A percentile compares a stretch with the other conserved stretches of the same genome.
phyloP scores from a whole-genome alignment of 2,797 vertebrate genomes.

The Mallotus villosus region DNA sequence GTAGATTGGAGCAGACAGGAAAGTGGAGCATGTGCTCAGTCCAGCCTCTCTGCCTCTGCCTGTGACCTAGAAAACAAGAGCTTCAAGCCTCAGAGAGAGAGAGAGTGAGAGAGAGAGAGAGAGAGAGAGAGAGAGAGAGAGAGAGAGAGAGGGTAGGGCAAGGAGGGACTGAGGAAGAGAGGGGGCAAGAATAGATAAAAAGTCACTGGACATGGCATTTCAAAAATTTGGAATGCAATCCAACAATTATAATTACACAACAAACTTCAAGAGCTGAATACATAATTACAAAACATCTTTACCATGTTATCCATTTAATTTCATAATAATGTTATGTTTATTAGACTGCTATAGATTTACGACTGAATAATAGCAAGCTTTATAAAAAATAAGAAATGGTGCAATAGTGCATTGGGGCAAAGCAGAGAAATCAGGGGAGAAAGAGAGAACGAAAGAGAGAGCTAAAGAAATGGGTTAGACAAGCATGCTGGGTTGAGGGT shows the following conservation, averaged over 20 bases:
- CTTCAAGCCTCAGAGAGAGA: constrained; percentile 18
- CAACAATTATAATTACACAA: too few relatives aligned
- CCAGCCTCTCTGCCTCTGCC: constrained; percentile 11
- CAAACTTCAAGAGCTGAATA: too few relatives aligned
- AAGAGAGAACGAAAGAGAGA: constrained; percentile 14
- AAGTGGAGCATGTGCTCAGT: constrained; percentile 31
- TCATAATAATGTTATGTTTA: too few relatives aligned
- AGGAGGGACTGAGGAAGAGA: constrained; percentile 5
- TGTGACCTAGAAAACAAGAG: constrained; percentile 38
- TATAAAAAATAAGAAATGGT: not conserved
- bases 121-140: not conserved
- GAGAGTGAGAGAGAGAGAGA: not conserved
- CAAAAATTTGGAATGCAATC: not conserved
- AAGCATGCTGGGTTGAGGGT: constrained; percentile 28
- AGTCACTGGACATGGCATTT: not conserved
- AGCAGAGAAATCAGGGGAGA: constrained; percentile 3
- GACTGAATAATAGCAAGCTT: too few relatives aligned
- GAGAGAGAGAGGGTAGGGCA: constrained; percentile 3
- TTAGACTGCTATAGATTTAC: too few relatives aligned
- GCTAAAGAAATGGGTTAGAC: constrained; percentile 30
- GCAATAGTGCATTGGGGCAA: not conserved
- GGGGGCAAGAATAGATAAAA: not conserved
- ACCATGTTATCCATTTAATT: too few relatives aligned
- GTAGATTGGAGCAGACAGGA: constrained; percentile 51
- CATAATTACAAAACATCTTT: too few relatives aligned